Percentiles rank a stretch among this genome's conserved stretches.
phyloP scores from a whole-genome alignment of 2,888 invertebrate genomes.

The Drymonia ruficornis region DNA sequence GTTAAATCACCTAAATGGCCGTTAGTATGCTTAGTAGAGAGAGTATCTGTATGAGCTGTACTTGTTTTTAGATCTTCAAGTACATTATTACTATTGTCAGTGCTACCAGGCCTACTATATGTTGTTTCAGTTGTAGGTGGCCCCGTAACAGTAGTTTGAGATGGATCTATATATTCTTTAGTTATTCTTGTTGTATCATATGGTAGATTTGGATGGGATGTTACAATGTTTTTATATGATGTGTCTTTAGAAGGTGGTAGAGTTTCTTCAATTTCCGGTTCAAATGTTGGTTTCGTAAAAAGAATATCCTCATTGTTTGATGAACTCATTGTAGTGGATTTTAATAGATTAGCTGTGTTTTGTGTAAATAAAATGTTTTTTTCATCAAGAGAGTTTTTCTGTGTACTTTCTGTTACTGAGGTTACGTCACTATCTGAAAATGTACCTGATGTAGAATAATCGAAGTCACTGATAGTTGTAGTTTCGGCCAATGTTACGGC shows the following conservation, averaged over 20 bases:
- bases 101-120: background rate
- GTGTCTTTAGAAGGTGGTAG: background rate
- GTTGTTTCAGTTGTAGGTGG: background rate
- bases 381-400: background rate
- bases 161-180: background rate
- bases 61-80: background rate
- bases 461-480: background rate
- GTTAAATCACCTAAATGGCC: background rate
- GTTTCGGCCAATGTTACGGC: background rate
- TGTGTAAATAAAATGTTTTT: background rate
- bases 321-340: background rate
- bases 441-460: background rate
- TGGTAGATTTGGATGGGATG: background rate
- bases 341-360: background rate
- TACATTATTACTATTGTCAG: background rate
- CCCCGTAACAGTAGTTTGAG: background rate
- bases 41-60: background rate
- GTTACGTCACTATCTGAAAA: background rate
- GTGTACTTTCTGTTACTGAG: too few species aligned
- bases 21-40: background rate
- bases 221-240: constrained; percentile 2
- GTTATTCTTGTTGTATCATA: background rate
- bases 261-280: background rate
- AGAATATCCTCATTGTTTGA: background rate
- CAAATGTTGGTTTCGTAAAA: background rate